These are phyloP conservation scores for Yoshiicerus persimilis DNA, from an alignment of 1,140 invertebrate species.

Conservation along the genomic window DNA sequence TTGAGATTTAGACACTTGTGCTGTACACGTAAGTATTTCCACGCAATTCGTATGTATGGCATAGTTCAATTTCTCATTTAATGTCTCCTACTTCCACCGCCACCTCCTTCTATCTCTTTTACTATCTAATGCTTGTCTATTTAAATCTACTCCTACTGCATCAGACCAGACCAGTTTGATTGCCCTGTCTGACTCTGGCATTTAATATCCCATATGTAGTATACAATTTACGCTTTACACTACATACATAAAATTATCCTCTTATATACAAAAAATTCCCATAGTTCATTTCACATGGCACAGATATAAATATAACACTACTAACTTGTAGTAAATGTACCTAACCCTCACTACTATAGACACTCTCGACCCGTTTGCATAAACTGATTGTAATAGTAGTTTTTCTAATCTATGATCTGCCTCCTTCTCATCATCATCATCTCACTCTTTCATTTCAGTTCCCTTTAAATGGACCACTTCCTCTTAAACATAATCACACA, in stretches of 20 bases:
- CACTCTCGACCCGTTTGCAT: background rate
- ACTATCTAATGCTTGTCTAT: background rate
- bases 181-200: background rate
- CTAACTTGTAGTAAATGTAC: no score
- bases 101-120: background rate
- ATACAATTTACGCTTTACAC: background rate
- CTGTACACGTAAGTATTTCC: background rate
- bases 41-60: background rate
- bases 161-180: background rate
- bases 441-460: conserved; percentile 3
- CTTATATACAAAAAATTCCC: background rate
- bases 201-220: background rate
- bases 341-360: background rate
- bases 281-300: no score
- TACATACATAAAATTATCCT: background rate
- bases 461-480: conserved; percentile 19
- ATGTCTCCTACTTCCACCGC: background rate
- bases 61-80: background rate
- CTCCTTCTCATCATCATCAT: conserved; percentile 5
- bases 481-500: conserved; percentile 15
- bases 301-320: no score
- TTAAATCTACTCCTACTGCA: background rate
- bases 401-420: background rate
- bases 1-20: background rate
- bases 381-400: background rate